A percentile compares a stretch with the other conserved stretches of the same genome.
Evolutionary conservation across 2,113 vertebrate species (phyloP).

Genomic region (Calidris pygmaea): DNA sequence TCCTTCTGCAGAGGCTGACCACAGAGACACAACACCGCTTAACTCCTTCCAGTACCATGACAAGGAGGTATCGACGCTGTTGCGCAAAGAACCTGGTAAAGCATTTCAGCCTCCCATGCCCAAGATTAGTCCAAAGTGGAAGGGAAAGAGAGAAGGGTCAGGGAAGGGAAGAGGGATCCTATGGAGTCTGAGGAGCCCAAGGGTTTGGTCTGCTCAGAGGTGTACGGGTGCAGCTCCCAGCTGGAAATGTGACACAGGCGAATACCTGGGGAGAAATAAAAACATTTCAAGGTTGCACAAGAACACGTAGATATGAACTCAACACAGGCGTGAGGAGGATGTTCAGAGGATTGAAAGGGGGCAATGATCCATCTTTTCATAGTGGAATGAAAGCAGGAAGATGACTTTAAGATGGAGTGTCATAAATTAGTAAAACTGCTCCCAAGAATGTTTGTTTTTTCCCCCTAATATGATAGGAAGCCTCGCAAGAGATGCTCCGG

Average conservation of each 20-base stretch:
- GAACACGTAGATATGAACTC: accelerated
- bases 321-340: background rate
- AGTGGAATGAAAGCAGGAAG: background rate
- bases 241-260: background rate
- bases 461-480: background rate
- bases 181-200: background rate
- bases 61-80: accelerated
- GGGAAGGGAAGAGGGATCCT: background rate
- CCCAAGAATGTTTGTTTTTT: background rate
- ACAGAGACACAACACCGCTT: background rate
- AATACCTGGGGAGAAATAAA: background rate
- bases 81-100: accelerated
- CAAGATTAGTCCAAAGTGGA: background rate
- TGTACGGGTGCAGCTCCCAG: background rate
- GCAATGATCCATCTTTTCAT: background rate
- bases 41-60: background rate
- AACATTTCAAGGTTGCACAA: background rate
- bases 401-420: background rate
- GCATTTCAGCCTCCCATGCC: accelerated
- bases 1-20: background rate
- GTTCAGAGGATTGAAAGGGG: background rate
- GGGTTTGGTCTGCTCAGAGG: background rate
- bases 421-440: background rate
- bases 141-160: background rate
- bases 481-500: background rate